Percentiles rank a stretch among this genome's conserved stretches.
Evolutionary conservation across 2,888 invertebrate species (phyloP).

Genomic region (Laspeyria flexula): DNA sequence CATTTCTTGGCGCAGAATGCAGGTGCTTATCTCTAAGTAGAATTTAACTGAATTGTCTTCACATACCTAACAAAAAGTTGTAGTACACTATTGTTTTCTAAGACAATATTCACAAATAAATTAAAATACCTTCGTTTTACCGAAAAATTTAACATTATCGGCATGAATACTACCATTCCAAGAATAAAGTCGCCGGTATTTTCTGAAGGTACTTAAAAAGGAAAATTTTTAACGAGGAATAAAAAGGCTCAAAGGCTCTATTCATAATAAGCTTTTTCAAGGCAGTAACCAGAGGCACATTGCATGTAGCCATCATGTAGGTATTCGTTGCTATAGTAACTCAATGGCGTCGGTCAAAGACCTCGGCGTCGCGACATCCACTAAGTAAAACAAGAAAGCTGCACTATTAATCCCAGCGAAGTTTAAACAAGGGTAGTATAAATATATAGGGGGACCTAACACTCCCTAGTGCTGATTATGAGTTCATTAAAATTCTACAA

Average conservation of each 20-base stretch:
- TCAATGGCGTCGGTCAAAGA: conserved; percentile 77
- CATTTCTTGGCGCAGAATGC: conserved; percentile 10
- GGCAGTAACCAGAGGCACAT: conserved; percentile 54
- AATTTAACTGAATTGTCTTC: background rate
- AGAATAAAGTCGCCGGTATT: conserved; percentile 5
- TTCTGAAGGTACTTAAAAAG: conserved; percentile 31
- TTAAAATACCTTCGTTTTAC: too few species aligned
- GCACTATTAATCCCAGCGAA: conserved; percentile 67
- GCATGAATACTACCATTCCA: background rate
- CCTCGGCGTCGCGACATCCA: conserved; percentile 74
- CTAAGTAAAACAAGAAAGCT: conserved; percentile 72
- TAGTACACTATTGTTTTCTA: too few species aligned
- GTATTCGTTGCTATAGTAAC: conserved; percentile 74
- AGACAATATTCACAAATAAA: too few species aligned
- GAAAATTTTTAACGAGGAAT: conserved; percentile 55
- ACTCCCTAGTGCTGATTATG: conserved; percentile 2
- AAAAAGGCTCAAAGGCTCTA: conserved; percentile 56
- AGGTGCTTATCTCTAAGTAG: too few species aligned
- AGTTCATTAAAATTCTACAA: conserved; percentile 3
- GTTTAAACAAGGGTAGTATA: conserved; percentile 59
- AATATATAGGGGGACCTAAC: conserved; percentile 10
- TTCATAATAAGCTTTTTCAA: conserved; percentile 67
- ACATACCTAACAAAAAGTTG: too few species aligned
- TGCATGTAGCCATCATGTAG: conserved; percentile 60
- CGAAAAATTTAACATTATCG: too few species aligned